Evolutionary conservation across 2,113 vertebrate species (phyloP), one percentile per base, ranked within the genome.

Genomic region (Hippocampus zosterae): DNA sequence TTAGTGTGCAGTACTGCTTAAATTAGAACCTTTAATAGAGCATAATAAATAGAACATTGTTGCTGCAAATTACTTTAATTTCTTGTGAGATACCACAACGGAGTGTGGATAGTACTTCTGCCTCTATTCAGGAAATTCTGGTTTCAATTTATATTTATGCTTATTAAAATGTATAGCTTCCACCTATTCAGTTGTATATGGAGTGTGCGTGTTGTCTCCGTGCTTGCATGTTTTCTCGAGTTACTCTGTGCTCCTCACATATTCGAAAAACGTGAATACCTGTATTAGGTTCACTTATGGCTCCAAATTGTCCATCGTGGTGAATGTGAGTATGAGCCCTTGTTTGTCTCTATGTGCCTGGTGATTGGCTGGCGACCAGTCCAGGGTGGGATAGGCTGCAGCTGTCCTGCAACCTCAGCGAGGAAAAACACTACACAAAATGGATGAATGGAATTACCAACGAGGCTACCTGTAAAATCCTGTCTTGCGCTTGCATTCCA

Each of bases 391-490:
- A 29, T 59, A 3, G 56, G 13, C 25, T 59, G 27, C 25, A 59
- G 56, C 25, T 59, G 25, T 27, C 25, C 27, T 16, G 3, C 23
- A 4, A 27, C n/a, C 23, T 23, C 2, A 56, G 25, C 13, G 23
- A 56, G 25, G 27, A 29, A 27, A 29, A 60, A 29, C 5, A 15
- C 29, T 19, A 37, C 13, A 60, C 13, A 60, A 9, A 60, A 60
- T 60, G 57, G 15, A 55, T 55, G 16, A 50, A 27, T 25, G 53
- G n/a, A 57, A 57, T 57, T 57, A 27, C 8, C n/a, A 25, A 25
- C 9, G 6, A 50, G 64, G 80, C 77, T 75, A 83, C 85, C 83
- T 84, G 83, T 87, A 73, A 81, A 80, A 68, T 69, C 60, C 48
- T 18, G 13, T 4, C 23, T 57, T 27, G 25, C 1, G 37, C 62